A percentile compares a stretch with the other conserved stretches of the same genome.
These are phyloP conservation scores for Eurosta solidaginis DNA, from an alignment of 1,140 invertebrate species.

Conservation along the genomic window DNA sequence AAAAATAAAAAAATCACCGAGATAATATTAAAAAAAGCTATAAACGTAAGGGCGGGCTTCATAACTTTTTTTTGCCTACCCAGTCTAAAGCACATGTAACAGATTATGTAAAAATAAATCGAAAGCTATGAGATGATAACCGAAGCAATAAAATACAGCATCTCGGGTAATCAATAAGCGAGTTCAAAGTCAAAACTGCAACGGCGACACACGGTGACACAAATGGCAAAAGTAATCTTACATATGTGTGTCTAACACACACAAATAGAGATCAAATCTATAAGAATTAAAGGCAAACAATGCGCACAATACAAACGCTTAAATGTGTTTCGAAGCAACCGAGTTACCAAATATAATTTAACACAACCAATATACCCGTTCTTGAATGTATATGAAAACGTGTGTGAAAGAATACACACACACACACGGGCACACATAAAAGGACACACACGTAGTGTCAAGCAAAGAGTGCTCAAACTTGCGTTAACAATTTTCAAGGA, in stretches of 20 bases:
- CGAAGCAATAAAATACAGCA: background rate
- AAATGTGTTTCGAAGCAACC: background rate
- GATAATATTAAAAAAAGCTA: too few species aligned
- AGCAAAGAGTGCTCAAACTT: background rate
- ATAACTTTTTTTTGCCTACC: too few species aligned
- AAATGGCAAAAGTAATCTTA: background rate
- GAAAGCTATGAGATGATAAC: too few species aligned
- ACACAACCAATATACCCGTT: too few species aligned
- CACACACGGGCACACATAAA: background rate
- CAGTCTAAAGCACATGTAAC: too few species aligned
- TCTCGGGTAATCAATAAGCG: background rate
- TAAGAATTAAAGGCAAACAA: background rate
- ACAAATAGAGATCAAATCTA: background rate
- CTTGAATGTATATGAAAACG: too few species aligned
- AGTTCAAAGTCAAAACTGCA: background rate
- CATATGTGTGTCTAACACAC: background rate
- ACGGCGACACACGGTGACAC: background rate
- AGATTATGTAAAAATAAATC: too few species aligned
- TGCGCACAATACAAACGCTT: background rate
- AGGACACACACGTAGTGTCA: background rate
- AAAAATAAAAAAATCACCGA: too few species aligned
- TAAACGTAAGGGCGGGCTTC: too few species aligned
- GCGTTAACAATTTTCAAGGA: conserved; percentile 50
- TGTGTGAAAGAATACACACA: too few species aligned
- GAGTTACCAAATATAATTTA: background rate